These are phyloP conservation scores for Neogobius melanostomus DNA, from an alignment of 2,113 vertebrate species.

Conservation along the genomic window DNA sequence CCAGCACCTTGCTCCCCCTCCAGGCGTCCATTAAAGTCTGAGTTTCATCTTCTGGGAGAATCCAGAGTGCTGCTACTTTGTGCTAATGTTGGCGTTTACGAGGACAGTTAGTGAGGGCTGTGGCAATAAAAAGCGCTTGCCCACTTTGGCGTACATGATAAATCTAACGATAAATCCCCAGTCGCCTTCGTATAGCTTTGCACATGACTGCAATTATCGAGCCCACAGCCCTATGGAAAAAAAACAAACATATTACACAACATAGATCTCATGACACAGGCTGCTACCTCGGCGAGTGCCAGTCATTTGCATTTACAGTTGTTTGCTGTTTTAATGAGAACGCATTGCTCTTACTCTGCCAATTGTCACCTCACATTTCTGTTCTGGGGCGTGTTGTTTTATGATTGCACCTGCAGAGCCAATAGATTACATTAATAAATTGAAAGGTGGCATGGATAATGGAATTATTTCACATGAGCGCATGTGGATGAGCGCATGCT, in stretches of 20 bases:
- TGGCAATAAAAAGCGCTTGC: not conserved
- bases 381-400: constrained; percentile 24
- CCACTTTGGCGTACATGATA: constrained; percentile 24
- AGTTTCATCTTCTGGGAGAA: constrained; percentile 12
- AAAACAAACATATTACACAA: constrained; percentile 9
- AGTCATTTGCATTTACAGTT: constrained; percentile 27
- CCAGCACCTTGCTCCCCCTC: constrained; percentile 6
- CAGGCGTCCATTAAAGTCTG: constrained; percentile 11
- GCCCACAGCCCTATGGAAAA: constrained; percentile 28
- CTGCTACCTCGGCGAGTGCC: constrained; percentile 4
- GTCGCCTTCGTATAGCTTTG: constrained; percentile 16
- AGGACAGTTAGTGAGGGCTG: not conserved
- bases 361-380: constrained; percentile 7
- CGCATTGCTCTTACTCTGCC: constrained; percentile 3
- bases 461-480: constrained; percentile 57
- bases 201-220: constrained; percentile 43
- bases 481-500: constrained; percentile 29
- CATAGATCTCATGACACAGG: constrained; percentile 16
- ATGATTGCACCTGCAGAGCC: constrained; percentile 9
- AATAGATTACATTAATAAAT: constrained; percentile 24
- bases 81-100: constrained; percentile 2
- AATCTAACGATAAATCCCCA: constrained; percentile 30
- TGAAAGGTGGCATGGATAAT: constrained; percentile 51
- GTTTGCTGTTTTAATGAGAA: constrained; percentile 2
- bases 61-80: constrained; percentile 4